Percentiles rank a stretch among this genome's conserved stretches.
Conservation (phyloP, 2,113 vertebrate species). For the Calypte anna region DNA sequence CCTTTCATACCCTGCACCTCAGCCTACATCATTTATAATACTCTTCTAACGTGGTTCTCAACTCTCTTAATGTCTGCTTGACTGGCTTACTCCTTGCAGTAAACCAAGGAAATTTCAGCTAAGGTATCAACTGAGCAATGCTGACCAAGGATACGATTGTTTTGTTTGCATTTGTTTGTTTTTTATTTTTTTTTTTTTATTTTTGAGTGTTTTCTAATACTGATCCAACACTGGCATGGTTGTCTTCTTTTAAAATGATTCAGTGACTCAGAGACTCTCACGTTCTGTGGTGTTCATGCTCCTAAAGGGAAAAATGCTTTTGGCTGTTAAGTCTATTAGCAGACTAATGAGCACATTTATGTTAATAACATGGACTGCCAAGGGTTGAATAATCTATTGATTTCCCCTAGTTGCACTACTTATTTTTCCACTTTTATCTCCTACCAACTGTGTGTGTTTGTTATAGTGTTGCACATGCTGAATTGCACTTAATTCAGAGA, state of each 20-base stretch:
- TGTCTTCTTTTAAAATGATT: background rate
- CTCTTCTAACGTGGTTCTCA: background rate
- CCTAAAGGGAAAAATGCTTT: background rate
- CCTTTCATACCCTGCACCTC: background rate
- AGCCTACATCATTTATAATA: accelerated
- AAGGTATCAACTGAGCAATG: background rate
- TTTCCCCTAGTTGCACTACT: background rate
- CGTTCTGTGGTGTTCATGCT: background rate
- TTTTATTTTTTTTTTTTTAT: too few species aligned
- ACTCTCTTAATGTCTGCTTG: background rate
- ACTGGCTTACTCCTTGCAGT: background rate
- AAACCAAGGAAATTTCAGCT: background rate
- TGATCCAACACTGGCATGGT: background rate
- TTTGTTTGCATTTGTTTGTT: too few species aligned
- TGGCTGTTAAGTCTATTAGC: background rate
- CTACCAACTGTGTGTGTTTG: background rate
- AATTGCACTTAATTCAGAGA: background rate
- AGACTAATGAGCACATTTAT: conserved; percentile 28
- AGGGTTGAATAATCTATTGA: conserved; percentile 31
- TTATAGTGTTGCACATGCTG: background rate
- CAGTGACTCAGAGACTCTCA: background rate
- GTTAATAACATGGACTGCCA: conserved; percentile 13
- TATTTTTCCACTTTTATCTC: background rate
- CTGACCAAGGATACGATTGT: background rate
- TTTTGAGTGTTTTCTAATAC: background rate